phyloP scores from a whole-genome alignment of 92 coral and sea anemone genomes.

The Zoanthus gigantus region DNA sequence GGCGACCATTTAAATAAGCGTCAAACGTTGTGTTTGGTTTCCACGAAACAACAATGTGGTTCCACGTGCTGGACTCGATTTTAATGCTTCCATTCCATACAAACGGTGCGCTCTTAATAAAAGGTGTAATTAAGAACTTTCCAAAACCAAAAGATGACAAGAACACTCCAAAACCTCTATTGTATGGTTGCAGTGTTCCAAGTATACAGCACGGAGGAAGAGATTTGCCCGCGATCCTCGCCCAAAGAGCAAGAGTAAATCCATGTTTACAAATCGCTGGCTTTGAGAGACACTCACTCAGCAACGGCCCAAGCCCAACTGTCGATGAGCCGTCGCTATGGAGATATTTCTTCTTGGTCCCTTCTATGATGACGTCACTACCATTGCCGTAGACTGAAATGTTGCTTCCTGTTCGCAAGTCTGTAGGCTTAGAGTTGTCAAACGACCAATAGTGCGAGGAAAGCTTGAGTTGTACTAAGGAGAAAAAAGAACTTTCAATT shows the following conservation, averaged over 20 bases:
- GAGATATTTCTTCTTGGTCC: conserved; percentile 1
- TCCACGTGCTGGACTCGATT: conserved; percentile 3
- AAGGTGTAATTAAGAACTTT: neutral
- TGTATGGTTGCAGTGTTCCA: neutral
- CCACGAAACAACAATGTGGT: conserved; percentile 23
- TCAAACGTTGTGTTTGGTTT: neutral
- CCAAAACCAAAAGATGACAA: neutral
- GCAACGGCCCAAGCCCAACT: conserved; percentile 28
- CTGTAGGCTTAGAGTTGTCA: neutral
- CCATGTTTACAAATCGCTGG: conserved; percentile 25
- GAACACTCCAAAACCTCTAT: conserved; percentile 18
- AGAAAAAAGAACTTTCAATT: neutral
- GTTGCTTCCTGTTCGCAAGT: conserved; percentile 6
- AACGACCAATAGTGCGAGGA: conserved; percentile 27
- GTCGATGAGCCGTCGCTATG: conserved; percentile 7
- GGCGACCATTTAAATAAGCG: conserved; percentile 8
- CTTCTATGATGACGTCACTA: conserved; percentile 13
- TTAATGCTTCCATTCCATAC: conserved; percentile 10
- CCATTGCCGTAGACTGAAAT: conserved; percentile 20
- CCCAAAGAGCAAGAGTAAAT: conserved; percentile 21
- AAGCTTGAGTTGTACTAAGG: conserved; percentile 15
- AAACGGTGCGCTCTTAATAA: neutral
- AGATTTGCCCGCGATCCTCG: neutral
- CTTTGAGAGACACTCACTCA: conserved; percentile 24
- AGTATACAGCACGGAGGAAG: neutral